A percentile compares a stretch with the other conserved stretches of the same genome.
These are phyloP conservation scores for Calypte anna DNA, from an alignment of 2,113 vertebrate species.

Conservation along the genomic window DNA sequence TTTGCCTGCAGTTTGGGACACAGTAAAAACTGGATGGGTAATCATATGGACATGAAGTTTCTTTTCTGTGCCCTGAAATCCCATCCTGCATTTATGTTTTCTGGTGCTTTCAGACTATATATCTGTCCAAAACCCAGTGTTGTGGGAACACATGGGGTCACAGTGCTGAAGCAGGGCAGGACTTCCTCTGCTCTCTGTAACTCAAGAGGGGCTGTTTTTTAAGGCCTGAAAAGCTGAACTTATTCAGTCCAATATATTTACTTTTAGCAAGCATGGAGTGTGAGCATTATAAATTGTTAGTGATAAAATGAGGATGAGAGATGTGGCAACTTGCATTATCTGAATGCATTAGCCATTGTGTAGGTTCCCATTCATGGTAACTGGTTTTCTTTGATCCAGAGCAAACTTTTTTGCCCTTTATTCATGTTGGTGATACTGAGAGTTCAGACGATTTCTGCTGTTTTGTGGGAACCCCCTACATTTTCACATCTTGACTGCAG, in stretches of 20 bases:
- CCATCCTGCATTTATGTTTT: not conserved
- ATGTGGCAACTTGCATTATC: not conserved
- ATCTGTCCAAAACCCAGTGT: not conserved
- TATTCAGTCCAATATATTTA: not conserved
- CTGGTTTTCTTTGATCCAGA: not conserved
- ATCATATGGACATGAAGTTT: accelerated
- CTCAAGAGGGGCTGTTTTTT: not conserved
- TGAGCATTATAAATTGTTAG: not conserved
- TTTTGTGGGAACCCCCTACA: not conserved
- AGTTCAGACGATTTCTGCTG: not conserved
- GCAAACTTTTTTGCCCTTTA: not conserved
- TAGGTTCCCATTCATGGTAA: not conserved
- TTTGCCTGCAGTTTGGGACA: not conserved
- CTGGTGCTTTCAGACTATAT: not conserved
- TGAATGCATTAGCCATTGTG: not conserved
- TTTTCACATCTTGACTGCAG: not conserved
- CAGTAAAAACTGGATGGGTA: not conserved
- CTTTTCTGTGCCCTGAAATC: not conserved
- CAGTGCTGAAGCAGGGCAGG: not conserved
- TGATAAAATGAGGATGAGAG: not conserved
- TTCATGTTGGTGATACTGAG: not conserved
- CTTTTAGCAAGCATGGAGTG: not conserved
- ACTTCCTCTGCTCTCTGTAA: not conserved
- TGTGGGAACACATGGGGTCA: accelerated
- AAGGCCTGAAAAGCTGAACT: not conserved